Conservation (phyloP, 2,797 vertebrate species). For the Chelidonichthys spinosus region DNA sequence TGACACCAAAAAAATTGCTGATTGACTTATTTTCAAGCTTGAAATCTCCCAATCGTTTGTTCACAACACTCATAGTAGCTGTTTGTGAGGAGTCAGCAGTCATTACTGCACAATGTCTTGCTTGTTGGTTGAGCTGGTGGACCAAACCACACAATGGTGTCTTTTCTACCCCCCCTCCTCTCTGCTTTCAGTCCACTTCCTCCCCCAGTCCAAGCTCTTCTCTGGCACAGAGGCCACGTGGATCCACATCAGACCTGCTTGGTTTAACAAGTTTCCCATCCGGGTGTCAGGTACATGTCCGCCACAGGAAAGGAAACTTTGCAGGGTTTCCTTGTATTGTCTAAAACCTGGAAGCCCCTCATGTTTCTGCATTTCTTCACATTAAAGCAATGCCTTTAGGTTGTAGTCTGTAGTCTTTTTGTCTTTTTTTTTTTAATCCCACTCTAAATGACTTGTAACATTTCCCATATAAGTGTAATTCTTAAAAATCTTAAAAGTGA, state of each 20-base stretch:
- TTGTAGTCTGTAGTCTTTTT: too few relatives aligned
- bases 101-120: constrained; percentile 25
- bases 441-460: too few relatives aligned
- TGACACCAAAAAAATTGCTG: background rate
- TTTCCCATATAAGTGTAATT: too few relatives aligned
- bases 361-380: too few relatives aligned
- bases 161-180: background rate
- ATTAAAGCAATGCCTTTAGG: too few relatives aligned
- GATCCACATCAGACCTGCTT: background rate
- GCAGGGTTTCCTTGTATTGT: constrained; percentile 54
- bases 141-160: constrained; percentile 33
- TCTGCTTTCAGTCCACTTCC: background rate
- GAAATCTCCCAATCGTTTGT: background rate
- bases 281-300: constrained; percentile 4
- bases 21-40: constrained; percentile 1
- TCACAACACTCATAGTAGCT: background rate
- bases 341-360: background rate
- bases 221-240: background rate
- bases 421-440: too few relatives aligned
- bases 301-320: constrained; percentile 5
- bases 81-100: background rate
- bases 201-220: background rate
- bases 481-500: background rate
- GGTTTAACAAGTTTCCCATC: background rate
- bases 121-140: constrained; percentile 17